Base-by-base conservation (phyloP, 2,888 invertebrate genomes). In the Drosophila helvetica region DNA sequence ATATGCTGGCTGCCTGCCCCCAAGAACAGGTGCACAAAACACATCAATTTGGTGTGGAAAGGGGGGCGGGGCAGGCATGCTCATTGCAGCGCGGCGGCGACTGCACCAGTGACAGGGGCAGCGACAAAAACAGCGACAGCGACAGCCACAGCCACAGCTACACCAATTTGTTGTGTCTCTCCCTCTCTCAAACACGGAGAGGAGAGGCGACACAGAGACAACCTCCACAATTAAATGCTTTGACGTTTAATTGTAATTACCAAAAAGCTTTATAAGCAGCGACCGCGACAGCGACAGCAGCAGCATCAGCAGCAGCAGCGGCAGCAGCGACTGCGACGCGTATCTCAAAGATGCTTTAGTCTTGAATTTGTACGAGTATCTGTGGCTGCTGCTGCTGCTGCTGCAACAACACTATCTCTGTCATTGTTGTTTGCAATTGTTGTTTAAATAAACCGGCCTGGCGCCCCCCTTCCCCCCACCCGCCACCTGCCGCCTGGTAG, bases 231-330 rank as follows among this genome's bases (percentile, higher is more conserved):
- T 80, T 88, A 80, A 84, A 78, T 77, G 64, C 80, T 84, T 80
- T 88, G 80, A 86, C 80, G 80, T 84, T 88, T 84, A 83, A 84
- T 84, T 88, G 84, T 84, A 86, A 84, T 84, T 84, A 86, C 74
- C 82, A 50, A 74, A 88, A 82, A 75, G 78, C 75, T 86, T 74
- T 83, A 78, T 74, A 86, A 75, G 78, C 76, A 64, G 25, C 81
- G 51, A 2, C 58, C 59, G 3, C 71, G 53, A 38, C 33, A 38
- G 33, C 33, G 5, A 1, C 33, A 33, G 33, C 33, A 1, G 1
- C 33, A 3, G n/a, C n/a, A n/a, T n/a, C n/a, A 30, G 33, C 33
- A 4, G 4, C 33, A 33, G 12, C 33, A 15, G 5, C 38, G 15
- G 3, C 59, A 75, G 8, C 78, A 64, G 9, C 69, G 60, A 7